Evolutionary conservation across 2,888 invertebrate species (phyloP), one percentile per base, ranked within the genome.

Genomic region (Eustalomyia histrio): DNA sequence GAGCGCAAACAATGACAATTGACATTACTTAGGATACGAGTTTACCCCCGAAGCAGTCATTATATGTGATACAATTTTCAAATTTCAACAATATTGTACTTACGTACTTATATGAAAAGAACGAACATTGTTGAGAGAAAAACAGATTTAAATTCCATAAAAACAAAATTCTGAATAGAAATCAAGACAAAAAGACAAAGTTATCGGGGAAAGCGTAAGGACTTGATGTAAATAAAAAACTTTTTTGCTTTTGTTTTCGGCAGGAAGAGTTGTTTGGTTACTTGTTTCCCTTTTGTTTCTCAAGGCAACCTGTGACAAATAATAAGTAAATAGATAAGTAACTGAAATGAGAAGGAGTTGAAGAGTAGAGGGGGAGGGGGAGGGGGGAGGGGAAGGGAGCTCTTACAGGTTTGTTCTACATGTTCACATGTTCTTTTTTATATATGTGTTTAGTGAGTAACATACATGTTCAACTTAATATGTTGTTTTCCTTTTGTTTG

Each of bases 241-340:
- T 1, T 4, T 29, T 12, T 39, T 39, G 24, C 9, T 24, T 18
- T 21, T 18, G 39, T 61, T 61, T 47, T 9, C 7, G 47, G 16
- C 24, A 21, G 65, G 52, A 58, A 68, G 53, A 57, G n/a, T 52
- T 43, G 10, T 21, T 67, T 60, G 29, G 47, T 33, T 78, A 53
- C 50, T 67, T 67, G 43, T 47, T 65, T 18, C 12, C 12, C 35
- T 50, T 67, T 76, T 72, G 57, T 64, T 76, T 57, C 61, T 67
- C 55, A 72, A 72, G 68, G 57, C 67, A 76, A 76, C 72, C 50
- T 72, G 52, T 76, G 67, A 80, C 61, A 80, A 67, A 63, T 72
- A 71, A 57, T 68, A 63, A 52, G 29, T 58, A 50, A 17, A 16
- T 14, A 47, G 67, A 57, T 68, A 63, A 52, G 29, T 58, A 50